Conservation (phyloP, 2,888 invertebrate species). For the Cataglyphis rosenhaueri region DNA sequence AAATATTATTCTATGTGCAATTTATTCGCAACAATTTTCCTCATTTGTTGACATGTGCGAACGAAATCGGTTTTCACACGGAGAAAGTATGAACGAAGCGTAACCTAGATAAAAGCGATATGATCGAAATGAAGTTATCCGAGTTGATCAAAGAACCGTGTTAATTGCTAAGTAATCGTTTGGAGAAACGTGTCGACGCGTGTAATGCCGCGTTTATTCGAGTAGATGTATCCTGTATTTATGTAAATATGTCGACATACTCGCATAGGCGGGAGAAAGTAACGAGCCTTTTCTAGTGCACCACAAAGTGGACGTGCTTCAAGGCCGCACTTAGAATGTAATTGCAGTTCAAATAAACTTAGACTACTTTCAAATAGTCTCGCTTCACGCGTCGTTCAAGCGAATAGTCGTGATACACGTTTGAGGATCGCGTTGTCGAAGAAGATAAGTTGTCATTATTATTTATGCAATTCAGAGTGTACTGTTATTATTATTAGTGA, state of each 20-base stretch:
- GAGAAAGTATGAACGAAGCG: constrained; percentile 17
- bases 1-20: background rate
- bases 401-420: constrained; percentile 48
- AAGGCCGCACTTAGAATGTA: constrained; percentile 74
- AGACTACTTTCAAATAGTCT: constrained; percentile 82
- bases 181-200: background rate
- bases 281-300: constrained; percentile 70
- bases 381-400: constrained; percentile 18
- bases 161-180: constrained; percentile 13
- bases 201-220: background rate
- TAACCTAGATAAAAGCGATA: constrained; percentile 1
- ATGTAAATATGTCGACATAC: constrained; percentile 17
- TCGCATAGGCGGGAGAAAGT: constrained; percentile 72
- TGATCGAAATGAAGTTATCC: constrained; percentile 31
- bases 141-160: background rate
- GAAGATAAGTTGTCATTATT: background rate
- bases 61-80: constrained; percentile 13
- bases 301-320: constrained; percentile 67
- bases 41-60: background rate
- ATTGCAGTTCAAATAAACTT: constrained; percentile 73
- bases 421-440: background rate
- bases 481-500: constrained; percentile 87
- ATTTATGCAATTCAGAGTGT: background rate
- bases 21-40: constrained; percentile 1
- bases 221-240: constrained; percentile 2